Conservation (phyloP, 53 echinoderm and acorn worm species). For the Hippasteria phrygiana region DNA sequence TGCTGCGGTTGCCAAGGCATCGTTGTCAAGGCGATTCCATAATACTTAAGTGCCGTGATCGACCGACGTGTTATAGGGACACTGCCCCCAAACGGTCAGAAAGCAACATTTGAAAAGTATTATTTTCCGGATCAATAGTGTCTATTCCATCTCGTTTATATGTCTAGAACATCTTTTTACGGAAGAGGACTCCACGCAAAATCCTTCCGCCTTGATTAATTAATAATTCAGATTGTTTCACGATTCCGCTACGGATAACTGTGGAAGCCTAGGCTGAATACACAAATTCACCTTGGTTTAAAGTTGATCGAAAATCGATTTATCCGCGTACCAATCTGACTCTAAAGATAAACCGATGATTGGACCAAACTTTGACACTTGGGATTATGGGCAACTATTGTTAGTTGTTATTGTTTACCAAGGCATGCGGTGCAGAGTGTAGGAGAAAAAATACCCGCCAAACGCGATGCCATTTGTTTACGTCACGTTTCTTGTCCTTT, state of each 20-base stretch:
- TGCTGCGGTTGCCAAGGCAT: background rate
- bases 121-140: background rate
- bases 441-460: background rate
- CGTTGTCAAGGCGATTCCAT: background rate
- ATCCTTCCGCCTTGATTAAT: background rate
- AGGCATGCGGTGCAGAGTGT: background rate
- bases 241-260: background rate
- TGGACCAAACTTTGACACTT: background rate
- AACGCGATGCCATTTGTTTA: background rate
- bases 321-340: slow-evolving; percentile 32
- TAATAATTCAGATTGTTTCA: background rate
- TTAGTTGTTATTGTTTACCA: slow-evolving; percentile 1
- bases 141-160: background rate
- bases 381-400: background rate
- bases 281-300: background rate
- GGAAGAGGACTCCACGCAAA: background rate
- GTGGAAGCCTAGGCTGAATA: background rate
- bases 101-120: background rate
- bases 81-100: too few relatives aligned
- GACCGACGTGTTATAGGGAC: background rate
- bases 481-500: background rate
- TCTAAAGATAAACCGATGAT: background rate
- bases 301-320: slow-evolving; percentile 27
- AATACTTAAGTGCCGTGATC: too few relatives aligned
- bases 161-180: background rate